These are phyloP conservation scores for Myotis findleyi DNA, from an alignment of 2,797 vertebrate genomes.

Conservation along the genomic window DNA sequence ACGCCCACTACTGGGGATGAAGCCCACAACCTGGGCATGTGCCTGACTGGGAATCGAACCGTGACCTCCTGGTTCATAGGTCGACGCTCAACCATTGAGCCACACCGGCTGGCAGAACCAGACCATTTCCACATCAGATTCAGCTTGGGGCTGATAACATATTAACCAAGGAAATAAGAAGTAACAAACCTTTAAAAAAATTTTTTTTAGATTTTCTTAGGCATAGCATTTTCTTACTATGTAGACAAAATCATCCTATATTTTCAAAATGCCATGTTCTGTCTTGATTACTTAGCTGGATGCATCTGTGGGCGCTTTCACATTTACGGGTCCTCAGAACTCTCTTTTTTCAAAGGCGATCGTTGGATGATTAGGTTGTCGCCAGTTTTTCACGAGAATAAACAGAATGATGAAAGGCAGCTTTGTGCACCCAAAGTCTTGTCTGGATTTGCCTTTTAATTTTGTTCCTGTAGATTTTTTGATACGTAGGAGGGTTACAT, in stretches of 20 bases:
- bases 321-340: background rate
- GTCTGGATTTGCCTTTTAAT: constrained; percentile 14
- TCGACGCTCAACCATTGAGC: too few species aligned
- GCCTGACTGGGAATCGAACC: too few species aligned
- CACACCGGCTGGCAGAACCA: background rate
- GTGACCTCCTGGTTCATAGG: too few species aligned
- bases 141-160: background rate
- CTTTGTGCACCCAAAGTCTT: background rate
- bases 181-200: background rate
- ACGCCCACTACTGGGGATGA: too few species aligned
- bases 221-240: background rate
- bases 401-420: background rate
- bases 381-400: background rate
- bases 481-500: background rate
- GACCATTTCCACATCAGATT: background rate
- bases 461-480: background rate
- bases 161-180: background rate
- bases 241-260: background rate
- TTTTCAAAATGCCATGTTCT: constrained; percentile 11
- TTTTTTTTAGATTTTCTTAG: background rate
- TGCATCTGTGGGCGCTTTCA: background rate
- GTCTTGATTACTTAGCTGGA: background rate
- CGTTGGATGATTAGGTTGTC: background rate
- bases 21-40: too few species aligned
- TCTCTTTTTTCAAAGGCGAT: background rate